Conservation (phyloP, 2,113 vertebrate genomes). For the Lampris megalopsis region DNA sequence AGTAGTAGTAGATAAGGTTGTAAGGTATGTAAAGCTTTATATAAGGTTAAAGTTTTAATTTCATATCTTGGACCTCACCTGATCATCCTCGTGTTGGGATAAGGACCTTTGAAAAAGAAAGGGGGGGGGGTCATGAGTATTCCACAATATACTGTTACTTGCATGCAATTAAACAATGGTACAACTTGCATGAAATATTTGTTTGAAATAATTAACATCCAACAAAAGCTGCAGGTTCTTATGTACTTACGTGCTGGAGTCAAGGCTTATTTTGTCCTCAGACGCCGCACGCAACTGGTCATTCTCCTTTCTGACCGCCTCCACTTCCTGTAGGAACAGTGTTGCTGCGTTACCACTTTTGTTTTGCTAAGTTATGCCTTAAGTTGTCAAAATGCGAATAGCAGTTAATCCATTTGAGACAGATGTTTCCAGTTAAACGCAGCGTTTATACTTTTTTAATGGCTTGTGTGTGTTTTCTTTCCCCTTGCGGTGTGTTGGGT, state of each 20-base stretch:
- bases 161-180: no score
- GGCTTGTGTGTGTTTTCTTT: slow-evolving; percentile 10
- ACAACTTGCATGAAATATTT: no score
- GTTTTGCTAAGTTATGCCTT: not conserved
- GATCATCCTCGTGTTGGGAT: slow-evolving; percentile 73
- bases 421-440: not conserved
- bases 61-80: slow-evolving; percentile 61
- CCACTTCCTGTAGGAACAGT: slow-evolving; percentile 59
- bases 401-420: not conserved
- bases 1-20: no score
- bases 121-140: not conserved
- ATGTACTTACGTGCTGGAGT: slow-evolving; percentile 75
- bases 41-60: no score
- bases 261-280: slow-evolving; percentile 77
- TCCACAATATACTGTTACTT: no score
- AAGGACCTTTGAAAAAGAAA: slow-evolving; percentile 67
- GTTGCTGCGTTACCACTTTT: not conserved
- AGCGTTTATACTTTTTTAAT: slow-evolving; percentile 24
- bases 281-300: slow-evolving; percentile 46
- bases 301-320: slow-evolving; percentile 76
- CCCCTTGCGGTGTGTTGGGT: slow-evolving; percentile 53
- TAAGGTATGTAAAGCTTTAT: no score
- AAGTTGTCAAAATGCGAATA: not conserved
- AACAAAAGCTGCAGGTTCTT: not conserved
- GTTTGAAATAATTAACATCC: not conserved